Percentiles rank a stretch among this genome's conserved stretches.
phyloP scores from a whole-genome alignment of 2,113 vertebrate genomes.

The Rhegmatorhina hoffmannsi region DNA sequence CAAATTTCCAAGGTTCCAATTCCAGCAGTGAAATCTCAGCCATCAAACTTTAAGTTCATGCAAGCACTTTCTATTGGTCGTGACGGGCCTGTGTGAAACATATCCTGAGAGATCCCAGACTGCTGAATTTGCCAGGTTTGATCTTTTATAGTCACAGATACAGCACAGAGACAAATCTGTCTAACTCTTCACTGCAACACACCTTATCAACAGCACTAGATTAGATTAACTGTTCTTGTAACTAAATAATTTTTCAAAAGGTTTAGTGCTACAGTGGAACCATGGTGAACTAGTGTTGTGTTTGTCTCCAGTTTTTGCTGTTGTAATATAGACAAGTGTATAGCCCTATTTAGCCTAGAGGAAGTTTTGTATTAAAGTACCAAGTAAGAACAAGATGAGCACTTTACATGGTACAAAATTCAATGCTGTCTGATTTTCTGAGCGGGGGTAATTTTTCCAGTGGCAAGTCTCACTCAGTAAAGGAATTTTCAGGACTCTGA shows the following conservation, averaged over 20 bases:
- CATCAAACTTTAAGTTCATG: not conserved
- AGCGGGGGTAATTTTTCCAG: not conserved
- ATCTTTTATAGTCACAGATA: not conserved
- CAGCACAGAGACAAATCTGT: not conserved
- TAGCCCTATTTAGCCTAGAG: not conserved
- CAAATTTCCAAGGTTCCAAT: not conserved
- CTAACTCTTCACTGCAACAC: not conserved
- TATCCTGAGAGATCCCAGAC: not conserved
- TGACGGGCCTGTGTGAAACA: not conserved
- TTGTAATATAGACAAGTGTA: not conserved
- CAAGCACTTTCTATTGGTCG: not conserved
- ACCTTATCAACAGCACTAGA: fast-evolving
- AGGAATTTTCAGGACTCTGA: not conserved
- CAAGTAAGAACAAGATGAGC: not conserved
- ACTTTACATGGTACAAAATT: not conserved
- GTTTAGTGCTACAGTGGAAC: not conserved
- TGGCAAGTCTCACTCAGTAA: not conserved
- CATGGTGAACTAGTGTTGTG: not conserved
- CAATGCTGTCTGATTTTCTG: not conserved
- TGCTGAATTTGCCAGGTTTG: not conserved
- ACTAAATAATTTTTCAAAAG: not conserved
- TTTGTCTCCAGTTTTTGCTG: not conserved
- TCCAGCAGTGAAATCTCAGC: not conserved
- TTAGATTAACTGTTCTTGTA: not conserved
- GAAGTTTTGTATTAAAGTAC: not conserved